Evolutionary conservation across 2,888 invertebrate genomes (phyloP).

Genomic region (Spilarctia lutea): DNA sequence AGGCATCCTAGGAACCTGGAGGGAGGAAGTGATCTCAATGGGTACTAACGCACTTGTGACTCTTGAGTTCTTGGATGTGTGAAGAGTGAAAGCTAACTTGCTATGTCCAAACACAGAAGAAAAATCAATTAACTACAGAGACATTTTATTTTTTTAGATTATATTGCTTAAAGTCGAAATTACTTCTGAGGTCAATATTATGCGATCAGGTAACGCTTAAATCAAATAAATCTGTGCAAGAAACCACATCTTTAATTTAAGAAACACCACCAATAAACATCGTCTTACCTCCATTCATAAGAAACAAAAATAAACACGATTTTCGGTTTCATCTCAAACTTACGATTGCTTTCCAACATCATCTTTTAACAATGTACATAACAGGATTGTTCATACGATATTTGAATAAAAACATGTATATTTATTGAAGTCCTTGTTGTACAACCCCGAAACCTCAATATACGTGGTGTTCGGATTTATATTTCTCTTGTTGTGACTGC

Average conservation of each 20-base stretch:
- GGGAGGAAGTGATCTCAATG: no score
- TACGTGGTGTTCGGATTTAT: conserved; percentile 46
- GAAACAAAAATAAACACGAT: not conserved
- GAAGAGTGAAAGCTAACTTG: no score
- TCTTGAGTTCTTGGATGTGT: no score
- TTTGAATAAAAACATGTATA: conserved; percentile 29
- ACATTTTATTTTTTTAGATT: not conserved
- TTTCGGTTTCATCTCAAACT: conserved; percentile 4
- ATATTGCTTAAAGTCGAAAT: not conserved
- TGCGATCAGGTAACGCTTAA: not conserved
- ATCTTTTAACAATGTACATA: conserved; percentile 10
- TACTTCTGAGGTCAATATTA: not conserved
- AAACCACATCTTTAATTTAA: not conserved
- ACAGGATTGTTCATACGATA: conserved; percentile 39
- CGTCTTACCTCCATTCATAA: not conserved
- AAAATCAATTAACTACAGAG: no score
- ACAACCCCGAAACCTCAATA: conserved; percentile 58
- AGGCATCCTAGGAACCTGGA: no score
- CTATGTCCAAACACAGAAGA: no score
- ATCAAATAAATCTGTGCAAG: not conserved
- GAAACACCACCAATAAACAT: not conserved
- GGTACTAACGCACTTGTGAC: no score
- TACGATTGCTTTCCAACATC: conserved; percentile 3
- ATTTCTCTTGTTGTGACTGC: conserved; percentile 31
- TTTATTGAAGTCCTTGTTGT: conserved; percentile 48